Conservation (phyloP, 2,888 invertebrate species). For the Heliconius cydno region DNA sequence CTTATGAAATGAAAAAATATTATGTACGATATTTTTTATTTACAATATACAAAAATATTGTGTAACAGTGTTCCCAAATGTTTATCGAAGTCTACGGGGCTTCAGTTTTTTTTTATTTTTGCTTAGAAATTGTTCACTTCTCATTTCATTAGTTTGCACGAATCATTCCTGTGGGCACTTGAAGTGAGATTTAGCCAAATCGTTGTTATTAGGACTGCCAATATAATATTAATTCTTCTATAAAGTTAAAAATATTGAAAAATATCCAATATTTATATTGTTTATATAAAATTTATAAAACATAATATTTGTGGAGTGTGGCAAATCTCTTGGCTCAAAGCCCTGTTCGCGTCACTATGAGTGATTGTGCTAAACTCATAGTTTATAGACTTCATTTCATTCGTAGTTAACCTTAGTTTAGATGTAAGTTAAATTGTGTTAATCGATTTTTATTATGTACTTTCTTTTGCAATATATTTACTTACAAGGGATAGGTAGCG, state of each 20-base stretch:
- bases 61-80: slow-evolving; percentile 30
- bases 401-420: slow-evolving; percentile 67
- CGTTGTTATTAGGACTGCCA: not conserved
- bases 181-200: slow-evolving; percentile 56
- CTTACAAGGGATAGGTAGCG: slow-evolving; percentile 54
- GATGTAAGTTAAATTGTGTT: slow-evolving; percentile 54
- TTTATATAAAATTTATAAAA: not conserved
- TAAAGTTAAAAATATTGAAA: not conserved
- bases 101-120: slow-evolving; percentile 38
- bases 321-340: slow-evolving; percentile 53
- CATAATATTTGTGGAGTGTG: slow-evolving; percentile 29
- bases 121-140: slow-evolving; percentile 56
- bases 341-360: slow-evolving; percentile 78
- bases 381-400: slow-evolving; percentile 73
- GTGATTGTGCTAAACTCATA: slow-evolving; percentile 84
- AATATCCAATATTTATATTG: slow-evolving; percentile 1
- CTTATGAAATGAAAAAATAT: slow-evolving; percentile 3
- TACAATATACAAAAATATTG: slow-evolving; percentile 9
- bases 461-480: slow-evolving; percentile 46
- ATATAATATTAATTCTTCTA: not conserved
- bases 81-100: slow-evolving; percentile 35
- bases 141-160: slow-evolving; percentile 85
- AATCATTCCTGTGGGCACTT: slow-evolving; percentile 83
- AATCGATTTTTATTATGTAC: slow-evolving; percentile 51
- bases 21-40: not conserved